Conservation (phyloP, 2,888 invertebrate species). For the Spicauda simplicius region DNA sequence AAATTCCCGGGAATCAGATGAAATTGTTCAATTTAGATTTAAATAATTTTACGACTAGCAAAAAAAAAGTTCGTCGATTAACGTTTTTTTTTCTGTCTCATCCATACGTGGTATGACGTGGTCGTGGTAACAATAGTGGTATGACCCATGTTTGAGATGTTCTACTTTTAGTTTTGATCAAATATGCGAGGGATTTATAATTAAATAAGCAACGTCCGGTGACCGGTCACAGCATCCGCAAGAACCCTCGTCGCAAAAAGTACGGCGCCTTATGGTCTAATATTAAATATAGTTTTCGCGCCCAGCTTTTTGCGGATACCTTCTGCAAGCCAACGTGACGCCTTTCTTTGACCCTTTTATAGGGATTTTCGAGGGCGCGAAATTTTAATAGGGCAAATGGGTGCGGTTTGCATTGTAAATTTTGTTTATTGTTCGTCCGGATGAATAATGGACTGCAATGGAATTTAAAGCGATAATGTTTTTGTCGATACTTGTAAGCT, state of each 20-base stretch:
- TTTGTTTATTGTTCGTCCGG: slow-evolving; percentile 31
- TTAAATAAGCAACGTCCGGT: slow-evolving; percentile 27
- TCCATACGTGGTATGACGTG: no score
- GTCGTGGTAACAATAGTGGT: not conserved
- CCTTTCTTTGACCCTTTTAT: slow-evolving; percentile 79
- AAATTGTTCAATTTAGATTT: no score
- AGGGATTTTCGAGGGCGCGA: slow-evolving; percentile 61
- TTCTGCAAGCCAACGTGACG: slow-evolving; percentile 58
- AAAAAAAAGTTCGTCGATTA: no score
- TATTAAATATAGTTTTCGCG: slow-evolving; percentile 81
- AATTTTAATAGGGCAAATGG: slow-evolving; percentile 47
- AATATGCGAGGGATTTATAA: slow-evolving; percentile 24
- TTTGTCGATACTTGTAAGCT: slow-evolving; percentile 3
- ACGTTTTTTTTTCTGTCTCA: no score
- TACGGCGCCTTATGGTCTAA: slow-evolving; percentile 71
- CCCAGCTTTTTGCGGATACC: slow-evolving; percentile 63
- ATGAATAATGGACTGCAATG: slow-evolving; percentile 24
- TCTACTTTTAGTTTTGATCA: not conserved
- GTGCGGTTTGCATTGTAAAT: slow-evolving; percentile 42
- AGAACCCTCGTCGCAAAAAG: slow-evolving; percentile 45
- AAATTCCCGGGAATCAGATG: no score
- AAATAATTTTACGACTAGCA: no score
- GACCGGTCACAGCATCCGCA: slow-evolving; percentile 22
- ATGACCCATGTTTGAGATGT: not conserved
- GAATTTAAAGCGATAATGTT: not conserved